Evolutionary conservation across 2,797 vertebrate genomes (phyloP), one percentile per base, ranked within the genome.

Genomic region (Mormyrops attenuatus): DNA sequence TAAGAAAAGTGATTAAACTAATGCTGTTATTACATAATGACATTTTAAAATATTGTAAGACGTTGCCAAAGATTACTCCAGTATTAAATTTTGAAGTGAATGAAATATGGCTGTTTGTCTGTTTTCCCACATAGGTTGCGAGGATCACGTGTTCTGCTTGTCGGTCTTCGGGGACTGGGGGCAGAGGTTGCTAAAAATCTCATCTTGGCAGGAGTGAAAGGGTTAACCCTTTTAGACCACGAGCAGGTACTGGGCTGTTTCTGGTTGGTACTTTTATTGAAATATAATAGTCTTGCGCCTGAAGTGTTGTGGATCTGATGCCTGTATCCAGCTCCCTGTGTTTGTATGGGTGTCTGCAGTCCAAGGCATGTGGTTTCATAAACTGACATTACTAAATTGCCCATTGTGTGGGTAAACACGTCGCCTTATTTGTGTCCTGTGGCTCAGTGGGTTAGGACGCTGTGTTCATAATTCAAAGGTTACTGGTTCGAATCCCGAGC

Each of bases 121-220:
- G 52, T 85, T 84, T 55, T 89, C 5, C 85, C 0, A 90, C 44
- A 0, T 92, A 99, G 98, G 93, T 91, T 99, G 84, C 95, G 98
- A 55, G 97, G 97, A 0, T 99, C 98, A 47, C 96, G 96, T 20
- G 97, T 98, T 73, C 96, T 99, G 44, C 95, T 99, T 89, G 97
- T 96, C 0, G 96, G 96, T 80, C 94, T 98, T 87, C 94, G 96
- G 34, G 98, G 97, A 47, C 94, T 99, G 0, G 98, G 98, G 11
- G 89, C 96, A 57, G 98, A 99, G 93, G 96, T 98, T 89, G 98
- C 98, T 17, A 99, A 99, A 93, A 99, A 99, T 47, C 93, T 99
- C 11, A 98, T 98, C 93, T 93, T 99, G 90, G 97, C 98, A 0
- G 97, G 98, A 89, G 97, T 98, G 2, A 98, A 98, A 93, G 96